A percentile compares a stretch with the other conserved stretches of the same genome.
Conservation (phyloP, 2,797 vertebrate genomes). For the Hozukius guyotensis region DNA sequence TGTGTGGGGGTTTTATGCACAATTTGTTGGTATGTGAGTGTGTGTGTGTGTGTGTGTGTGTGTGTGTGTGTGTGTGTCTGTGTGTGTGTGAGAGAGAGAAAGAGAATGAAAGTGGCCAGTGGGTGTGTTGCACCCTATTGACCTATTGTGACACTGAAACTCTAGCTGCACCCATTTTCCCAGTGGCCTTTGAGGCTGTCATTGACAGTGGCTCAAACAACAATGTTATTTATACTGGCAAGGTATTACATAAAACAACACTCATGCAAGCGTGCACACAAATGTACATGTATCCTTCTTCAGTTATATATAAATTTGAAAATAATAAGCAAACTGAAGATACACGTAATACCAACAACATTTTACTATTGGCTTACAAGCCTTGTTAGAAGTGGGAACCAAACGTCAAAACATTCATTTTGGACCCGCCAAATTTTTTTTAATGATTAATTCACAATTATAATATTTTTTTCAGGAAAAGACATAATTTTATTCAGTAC, state of each 20-base stretch:
- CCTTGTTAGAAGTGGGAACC: too few species aligned
- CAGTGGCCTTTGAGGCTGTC: conserved; percentile 23
- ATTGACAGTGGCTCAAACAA: conserved; percentile 23
- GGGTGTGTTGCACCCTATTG: conserved; percentile 36
- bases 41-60: neutral
- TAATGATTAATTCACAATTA: too few species aligned
- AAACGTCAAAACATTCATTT: too few species aligned
- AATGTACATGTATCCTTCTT: neutral
- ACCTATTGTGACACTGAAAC: conserved; percentile 38
- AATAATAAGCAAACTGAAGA: neutral
- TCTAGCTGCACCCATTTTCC: conserved; percentile 40
- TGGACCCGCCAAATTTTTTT: too few species aligned
- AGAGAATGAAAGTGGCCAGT: conserved; percentile 12
- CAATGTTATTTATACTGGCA: neutral
- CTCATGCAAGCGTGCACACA: neutral
- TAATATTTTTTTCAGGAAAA: too few species aligned
- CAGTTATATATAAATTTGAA: neutral
- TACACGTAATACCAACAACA: too few species aligned
- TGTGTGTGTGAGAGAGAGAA: neutral
- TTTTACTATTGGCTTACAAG: too few species aligned
- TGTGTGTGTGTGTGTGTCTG: neutral
- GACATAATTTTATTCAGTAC: too few species aligned
- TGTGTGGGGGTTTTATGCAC: neutral
- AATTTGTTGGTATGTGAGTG: neutral
- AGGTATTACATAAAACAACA: conserved; percentile 14